These are phyloP conservation scores for Oryzias dopingdopingensis DNA, from an alignment of 2,797 vertebrate genomes.

Conservation along the genomic window DNA sequence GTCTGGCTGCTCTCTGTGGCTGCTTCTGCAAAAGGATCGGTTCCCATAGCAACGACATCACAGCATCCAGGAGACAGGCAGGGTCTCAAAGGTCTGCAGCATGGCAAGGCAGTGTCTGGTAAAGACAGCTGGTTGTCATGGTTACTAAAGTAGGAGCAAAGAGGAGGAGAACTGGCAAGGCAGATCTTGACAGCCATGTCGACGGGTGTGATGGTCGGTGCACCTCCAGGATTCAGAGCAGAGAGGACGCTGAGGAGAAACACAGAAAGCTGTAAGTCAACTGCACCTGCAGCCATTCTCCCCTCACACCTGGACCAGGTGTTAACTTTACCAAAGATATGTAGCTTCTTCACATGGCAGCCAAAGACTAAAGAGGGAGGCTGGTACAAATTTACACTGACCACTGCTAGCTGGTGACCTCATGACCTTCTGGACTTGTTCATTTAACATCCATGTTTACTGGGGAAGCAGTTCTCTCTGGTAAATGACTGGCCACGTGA, in stretches of 20 bases:
- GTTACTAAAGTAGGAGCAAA: constrained; percentile 81
- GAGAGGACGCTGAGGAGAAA: constrained; percentile 80
- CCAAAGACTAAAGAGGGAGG: no score
- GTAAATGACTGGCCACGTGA: no score
- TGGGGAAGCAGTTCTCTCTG: no score
- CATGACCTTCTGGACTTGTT: no score
- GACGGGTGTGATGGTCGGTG: constrained; percentile 83
- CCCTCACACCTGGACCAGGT: background rate
- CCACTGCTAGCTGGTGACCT: no score
- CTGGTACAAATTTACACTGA: no score
- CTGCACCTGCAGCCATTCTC: background rate
- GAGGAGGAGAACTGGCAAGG: constrained; percentile 86
- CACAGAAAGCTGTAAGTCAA: background rate
- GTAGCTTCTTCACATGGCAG: no score
- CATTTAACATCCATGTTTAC: no score
- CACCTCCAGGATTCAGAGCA: constrained; percentile 79
- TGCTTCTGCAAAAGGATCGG: accelerated
- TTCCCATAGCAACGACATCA: background rate
- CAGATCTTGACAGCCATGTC: constrained; percentile 89
- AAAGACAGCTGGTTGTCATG: constrained; percentile 75
- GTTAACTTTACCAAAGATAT: background rate
- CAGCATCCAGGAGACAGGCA: constrained; percentile 80
- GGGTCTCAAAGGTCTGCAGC: constrained; percentile 67
- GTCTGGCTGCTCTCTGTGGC: accelerated
- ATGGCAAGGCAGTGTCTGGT: background rate